Percentiles rank a stretch among this genome's conserved stretches.
Conservation (phyloP, 2,113 vertebrate species). For the Vimba vimba region DNA sequence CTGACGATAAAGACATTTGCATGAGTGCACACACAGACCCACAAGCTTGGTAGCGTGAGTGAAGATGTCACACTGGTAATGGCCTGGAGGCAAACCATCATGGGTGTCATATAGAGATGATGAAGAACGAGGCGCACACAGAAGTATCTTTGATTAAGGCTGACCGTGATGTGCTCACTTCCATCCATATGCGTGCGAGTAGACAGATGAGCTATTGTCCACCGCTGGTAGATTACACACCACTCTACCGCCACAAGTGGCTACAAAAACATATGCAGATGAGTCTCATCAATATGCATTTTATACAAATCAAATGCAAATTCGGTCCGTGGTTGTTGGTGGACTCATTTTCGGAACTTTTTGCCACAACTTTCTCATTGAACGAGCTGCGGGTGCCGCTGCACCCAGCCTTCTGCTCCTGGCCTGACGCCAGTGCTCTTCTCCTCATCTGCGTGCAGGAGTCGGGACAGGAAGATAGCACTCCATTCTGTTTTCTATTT, state of each 20-base stretch:
- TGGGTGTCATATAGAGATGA: conserved; percentile 23
- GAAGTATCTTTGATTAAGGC: conserved; percentile 40
- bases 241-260: conserved; percentile 24
- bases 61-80: not conserved
- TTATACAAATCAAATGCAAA: conserved; percentile 38
- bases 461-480: conserved; percentile 28
- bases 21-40: not conserved
- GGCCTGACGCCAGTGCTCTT: conserved; percentile 33
- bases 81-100: conserved; percentile 27
- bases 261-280: conserved; percentile 38
- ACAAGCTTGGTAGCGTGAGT: not conserved
- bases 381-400: not conserved
- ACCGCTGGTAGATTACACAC: conserved; percentile 22
- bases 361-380: conserved; percentile 20
- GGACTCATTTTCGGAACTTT: conserved; percentile 11
- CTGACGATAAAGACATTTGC: not conserved
- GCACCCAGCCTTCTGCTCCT: conserved; percentile 4
- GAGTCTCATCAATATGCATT: conserved; percentile 19
- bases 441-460: conserved; percentile 34
- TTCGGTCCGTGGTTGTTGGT: not conserved
- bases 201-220: conserved; percentile 36
- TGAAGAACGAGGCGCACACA: conserved; percentile 34
- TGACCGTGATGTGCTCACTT: conserved; percentile 6
- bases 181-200: not conserved
- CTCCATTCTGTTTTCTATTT: conserved; percentile 51